Base-by-base conservation (phyloP, 2,113 vertebrate genomes). In the Casuarius casuarius region DNA sequence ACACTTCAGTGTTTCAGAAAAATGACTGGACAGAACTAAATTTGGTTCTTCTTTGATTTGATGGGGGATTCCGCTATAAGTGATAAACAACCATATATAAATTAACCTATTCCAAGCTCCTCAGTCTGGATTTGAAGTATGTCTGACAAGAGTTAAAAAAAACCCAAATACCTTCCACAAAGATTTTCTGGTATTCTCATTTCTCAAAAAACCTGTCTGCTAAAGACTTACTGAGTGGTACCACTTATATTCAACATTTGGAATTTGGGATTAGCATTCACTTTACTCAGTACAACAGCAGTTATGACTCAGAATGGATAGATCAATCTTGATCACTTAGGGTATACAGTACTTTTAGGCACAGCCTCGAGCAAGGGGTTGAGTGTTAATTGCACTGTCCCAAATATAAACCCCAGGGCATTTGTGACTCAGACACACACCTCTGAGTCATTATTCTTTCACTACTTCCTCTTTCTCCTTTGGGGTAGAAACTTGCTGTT, bases 401-500 rank as follows among this genome's bases (percentile, higher is more conserved):
- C 75, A 71, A 82, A 75, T 77, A 72, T 49, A 87, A 96, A 61
- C 84, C 49, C 67, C 49, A 40, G 84, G 84, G 71, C 80, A 48
- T 28, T 56, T 0, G 1, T 93, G 88, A 94, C 67, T 94, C 92
- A 82, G 49, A 86, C 77, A 70, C 76, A 81, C 78, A 76, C 48
- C 83, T 89, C 92, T 89, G 91, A 94, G 81, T 95, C 94, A 95
- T 73, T 49, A 10, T 61, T 76, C 92, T 92, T 95, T 86, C 90
- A 75, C 67, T 75, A 26, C 61, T 90, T 90, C 84, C 94, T 92
- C 83, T 90, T 38, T 35, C 78, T 84, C 78, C 82, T 84, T 68
- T 81, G 66, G 90, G 81, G 26, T 89, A 95, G 72, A 84, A 88
- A 92, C 19, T 73, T 74, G 80, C 40, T 90, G 67, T 59, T 91